Base-by-base conservation (phyloP, 2,888 invertebrate genomes). In the Acrocera orbiculus region DNA sequence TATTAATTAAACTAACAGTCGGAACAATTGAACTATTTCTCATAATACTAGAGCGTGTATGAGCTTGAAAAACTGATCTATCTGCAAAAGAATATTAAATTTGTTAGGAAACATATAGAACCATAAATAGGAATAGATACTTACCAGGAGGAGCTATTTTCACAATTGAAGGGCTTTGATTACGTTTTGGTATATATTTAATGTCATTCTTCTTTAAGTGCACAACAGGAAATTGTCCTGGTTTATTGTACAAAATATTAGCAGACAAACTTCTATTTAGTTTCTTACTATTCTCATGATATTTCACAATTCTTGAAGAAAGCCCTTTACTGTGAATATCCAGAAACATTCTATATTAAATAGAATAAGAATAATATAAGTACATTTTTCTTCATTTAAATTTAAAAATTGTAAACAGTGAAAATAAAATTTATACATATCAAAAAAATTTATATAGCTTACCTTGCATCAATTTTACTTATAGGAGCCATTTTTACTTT, bases 291-390 rank as follows among this genome's bases (percentile, higher is more conserved):
- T 43, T 48, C 15, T 63, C 61, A 40, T 61, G 61, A 40, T 68
- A 67, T 41, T 60, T 58, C 0, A 64, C 64, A 37, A 66, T 55
- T 7, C 67, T 56, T n/a, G 59, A 56, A 2, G 61, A 51, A 32
- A 65, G 45, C 1, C 67, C 67, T 29, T 64, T 64, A 45, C 66
- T 67, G 46, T 64, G 63, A 4, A 62, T 58, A 45, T 68, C 66
- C n/a, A n/a, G n/a, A n/a, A n/a, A n/a, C n/a, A n/a, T n/a, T n/a
- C n/a, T n/a, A n/a, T n/a, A n/a, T n/a, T n/a, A n/a, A n/a, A n/a
- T n/a, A n/a, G n/a, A n/a, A n/a, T n/a, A n/a, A n/a, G n/a, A n/a
- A n/a, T n/a, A n/a, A n/a, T n/a, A n/a, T n/a, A n/a, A n/a, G n/a
- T n/a, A n/a, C n/a, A n/a, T n/a, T n/a, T n/a, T n/a, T n/a, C n/a